These are phyloP conservation scores for Falco biarmicus DNA, from an alignment of 2,797 vertebrate genomes.

Conservation along the genomic window DNA sequence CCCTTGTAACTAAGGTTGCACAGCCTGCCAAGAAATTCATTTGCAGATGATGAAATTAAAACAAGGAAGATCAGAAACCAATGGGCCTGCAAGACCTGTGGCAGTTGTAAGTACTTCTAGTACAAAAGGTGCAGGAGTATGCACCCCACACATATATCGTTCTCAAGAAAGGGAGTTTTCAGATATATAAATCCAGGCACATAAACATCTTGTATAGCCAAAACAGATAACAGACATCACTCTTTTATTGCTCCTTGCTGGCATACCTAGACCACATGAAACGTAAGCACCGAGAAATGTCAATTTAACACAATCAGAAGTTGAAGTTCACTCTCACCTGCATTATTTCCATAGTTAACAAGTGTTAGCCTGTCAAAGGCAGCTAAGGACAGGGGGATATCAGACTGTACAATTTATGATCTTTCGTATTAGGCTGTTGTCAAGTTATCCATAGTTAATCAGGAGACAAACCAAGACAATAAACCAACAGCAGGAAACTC, in stretches of 20 bases:
- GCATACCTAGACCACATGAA: not conserved
- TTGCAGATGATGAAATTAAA: not conserved
- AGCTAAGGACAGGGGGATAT: not conserved
- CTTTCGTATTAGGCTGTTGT: constrained; percentile 58
- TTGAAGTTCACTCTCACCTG: not conserved
- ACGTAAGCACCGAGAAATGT: not conserved
- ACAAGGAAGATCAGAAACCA: not conserved
- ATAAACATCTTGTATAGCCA: not conserved
- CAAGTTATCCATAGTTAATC: constrained; percentile 59
- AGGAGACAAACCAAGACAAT: constrained; percentile 58
- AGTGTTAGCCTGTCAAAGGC: constrained; percentile 1
- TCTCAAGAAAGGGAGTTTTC: not conserved
- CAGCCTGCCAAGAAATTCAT: not conserved
- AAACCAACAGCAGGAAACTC: constrained; percentile 66
- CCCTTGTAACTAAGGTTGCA: not conserved
- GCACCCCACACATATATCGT: not conserved
- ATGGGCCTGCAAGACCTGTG: not conserved
- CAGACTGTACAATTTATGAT: constrained; percentile 45
- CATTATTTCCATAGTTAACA: constrained; percentile 13
- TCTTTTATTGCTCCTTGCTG: not conserved
- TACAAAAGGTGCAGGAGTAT: not conserved
- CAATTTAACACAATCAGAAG: constrained; percentile 16
- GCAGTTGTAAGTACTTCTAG: not conserved
- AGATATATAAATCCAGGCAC: not conserved
- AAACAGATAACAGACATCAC: not conserved